Conservation (phyloP, 2,113 vertebrate genomes). For the Aphelocoma coerulescens region DNA sequence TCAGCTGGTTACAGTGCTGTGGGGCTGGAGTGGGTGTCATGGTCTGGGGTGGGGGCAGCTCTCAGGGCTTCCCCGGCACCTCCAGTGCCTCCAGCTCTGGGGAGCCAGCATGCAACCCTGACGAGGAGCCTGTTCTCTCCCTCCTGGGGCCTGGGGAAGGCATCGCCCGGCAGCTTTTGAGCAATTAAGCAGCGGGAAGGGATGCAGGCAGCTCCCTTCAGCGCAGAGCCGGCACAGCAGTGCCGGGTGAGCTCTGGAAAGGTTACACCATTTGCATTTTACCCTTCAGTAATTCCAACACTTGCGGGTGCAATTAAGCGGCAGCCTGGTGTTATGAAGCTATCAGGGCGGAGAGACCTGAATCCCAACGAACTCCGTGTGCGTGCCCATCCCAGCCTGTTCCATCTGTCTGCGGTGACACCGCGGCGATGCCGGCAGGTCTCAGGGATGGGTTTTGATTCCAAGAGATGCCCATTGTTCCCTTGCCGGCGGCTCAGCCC, state of each 20-base stretch:
- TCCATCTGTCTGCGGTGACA: background rate
- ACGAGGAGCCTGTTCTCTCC: background rate
- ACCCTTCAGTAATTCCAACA: slow-evolving; percentile 59
- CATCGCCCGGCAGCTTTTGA: background rate
- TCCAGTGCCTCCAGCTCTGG: background rate
- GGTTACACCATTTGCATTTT: slow-evolving; percentile 64
- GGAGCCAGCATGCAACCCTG: rapidly evolving
- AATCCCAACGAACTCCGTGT: slow-evolving; percentile 4
- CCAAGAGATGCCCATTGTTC: background rate
- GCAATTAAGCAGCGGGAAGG: background rate
- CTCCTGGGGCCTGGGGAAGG: background rate
- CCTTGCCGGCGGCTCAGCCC: background rate
- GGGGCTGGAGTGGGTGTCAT: rapidly evolving
- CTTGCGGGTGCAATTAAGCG: slow-evolving; percentile 68
- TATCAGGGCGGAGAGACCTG: slow-evolving; percentile 16
- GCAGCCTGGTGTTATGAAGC: slow-evolving; percentile 14
- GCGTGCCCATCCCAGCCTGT: background rate
- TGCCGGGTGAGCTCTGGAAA: slow-evolving; percentile 41
- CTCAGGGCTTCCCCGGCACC: rapidly evolving
- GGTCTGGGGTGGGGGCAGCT: background rate
- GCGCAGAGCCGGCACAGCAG: background rate
- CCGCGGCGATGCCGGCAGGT: rapidly evolving
- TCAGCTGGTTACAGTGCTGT: background rate
- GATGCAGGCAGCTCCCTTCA: background rate
- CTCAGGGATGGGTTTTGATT: background rate